Evolutionary conservation across 1,140 invertebrate genomes (phyloP), one percentile per base, ranked within the genome.

Genomic region (Palaemon carinicauda): DNA sequence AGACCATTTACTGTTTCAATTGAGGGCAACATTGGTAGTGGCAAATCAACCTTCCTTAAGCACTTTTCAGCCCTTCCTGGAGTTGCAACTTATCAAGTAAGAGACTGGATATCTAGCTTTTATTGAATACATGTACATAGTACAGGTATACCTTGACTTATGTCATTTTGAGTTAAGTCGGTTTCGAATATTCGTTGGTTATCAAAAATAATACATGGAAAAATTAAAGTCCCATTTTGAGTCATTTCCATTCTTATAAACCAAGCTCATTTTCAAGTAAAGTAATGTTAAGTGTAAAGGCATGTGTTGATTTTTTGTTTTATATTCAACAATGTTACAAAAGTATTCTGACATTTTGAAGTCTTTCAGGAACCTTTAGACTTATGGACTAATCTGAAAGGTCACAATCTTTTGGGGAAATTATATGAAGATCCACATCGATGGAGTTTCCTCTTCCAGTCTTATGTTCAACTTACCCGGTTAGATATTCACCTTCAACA

Each of bases 11-110:
- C 87, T 50, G 87, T 89, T 4, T 87, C 88, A 4, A 95, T 98
- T 17, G 97, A 98, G 91, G 97, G 97, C 24, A 98, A 98, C 91
- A 98, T 98, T 90, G 97, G 97, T 41, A 96, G 96, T 91, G 97
- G 97, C 5, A 98, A 98, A 92, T 97, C 97, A 14, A 97, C 96
- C 21, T 96, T 97, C 90, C 91, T 98, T 15, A 94, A 97, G 89
- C 95, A 97, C 92, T 98, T 98, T 91, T 92, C 94, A 75, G 93
- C 94, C 88, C 94, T 91, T 89, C 89, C 92, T 10, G 92, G 93
- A 88, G 91, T 92, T 14, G 73, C 71, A 7, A 89, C 86, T 17
- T 79, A 83, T 51, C 85, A 89, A 71, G 88, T 89, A 71, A 33
- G 73, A 5, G 3, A 4, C 54, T 60, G 17, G 3, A 19, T 77